Evolutionary conservation across 1,140 invertebrate genomes (phyloP).

Genomic region (Drosophila triauraria): DNA sequence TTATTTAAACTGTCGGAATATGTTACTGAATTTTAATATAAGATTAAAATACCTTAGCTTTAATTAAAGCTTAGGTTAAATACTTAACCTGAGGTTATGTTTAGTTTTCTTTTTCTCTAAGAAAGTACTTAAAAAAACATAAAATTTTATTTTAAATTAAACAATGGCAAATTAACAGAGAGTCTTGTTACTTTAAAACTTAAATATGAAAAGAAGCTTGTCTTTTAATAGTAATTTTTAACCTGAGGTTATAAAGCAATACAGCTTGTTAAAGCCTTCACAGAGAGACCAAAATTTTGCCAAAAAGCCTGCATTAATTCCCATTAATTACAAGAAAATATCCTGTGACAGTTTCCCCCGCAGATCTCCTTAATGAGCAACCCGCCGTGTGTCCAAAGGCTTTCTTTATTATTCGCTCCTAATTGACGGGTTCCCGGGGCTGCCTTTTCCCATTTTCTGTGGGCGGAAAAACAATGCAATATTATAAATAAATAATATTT

Average conservation of each 20-base stretch:
- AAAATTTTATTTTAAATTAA: no score
- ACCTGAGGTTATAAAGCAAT: neutral
- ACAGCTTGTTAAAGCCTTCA: neutral
- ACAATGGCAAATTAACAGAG: no score
- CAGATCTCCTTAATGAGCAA: conserved; percentile 30
- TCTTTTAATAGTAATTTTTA: no score
- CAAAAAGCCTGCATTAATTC: neutral
- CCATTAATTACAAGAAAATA: neutral
- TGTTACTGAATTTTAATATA: no score
- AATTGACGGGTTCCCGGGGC: conserved; percentile 22
- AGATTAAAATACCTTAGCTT: no score
- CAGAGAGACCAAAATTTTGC: fast-evolving
- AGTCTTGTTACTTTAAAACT: no score
- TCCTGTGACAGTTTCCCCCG: conserved; percentile 2
- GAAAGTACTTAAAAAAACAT: neutral
- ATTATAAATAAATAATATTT: conserved; percentile 72
- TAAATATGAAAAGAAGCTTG: no score
- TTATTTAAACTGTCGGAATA: no score
- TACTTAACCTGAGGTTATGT: neutral
- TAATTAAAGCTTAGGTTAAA: no score
- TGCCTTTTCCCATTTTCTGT: neutral
- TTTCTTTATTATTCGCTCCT: conserved; percentile 27
- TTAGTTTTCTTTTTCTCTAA: neutral
- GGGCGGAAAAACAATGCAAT: conserved; percentile 20
- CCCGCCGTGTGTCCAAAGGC: conserved; percentile 5